Percentiles rank a stretch among this genome's conserved stretches.
phyloP scores from a whole-genome alignment of 2,797 vertebrate species.

The Chloroceryle inda region DNA sequence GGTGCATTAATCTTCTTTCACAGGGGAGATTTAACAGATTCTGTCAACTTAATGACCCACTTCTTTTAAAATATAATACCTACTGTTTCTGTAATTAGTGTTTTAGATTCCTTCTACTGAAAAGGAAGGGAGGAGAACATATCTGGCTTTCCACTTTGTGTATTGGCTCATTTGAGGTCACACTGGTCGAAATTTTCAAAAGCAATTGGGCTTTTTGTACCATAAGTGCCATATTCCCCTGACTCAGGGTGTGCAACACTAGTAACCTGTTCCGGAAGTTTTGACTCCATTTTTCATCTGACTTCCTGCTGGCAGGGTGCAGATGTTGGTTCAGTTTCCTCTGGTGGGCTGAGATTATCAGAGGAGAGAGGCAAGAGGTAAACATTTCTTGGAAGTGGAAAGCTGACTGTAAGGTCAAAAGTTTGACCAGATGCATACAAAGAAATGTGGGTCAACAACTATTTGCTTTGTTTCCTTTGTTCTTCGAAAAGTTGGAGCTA shows the following conservation, averaged over 20 bases:
- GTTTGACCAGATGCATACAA: not conserved
- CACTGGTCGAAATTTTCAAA: not conserved
- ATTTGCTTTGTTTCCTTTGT: not conserved
- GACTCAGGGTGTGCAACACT: not conserved
- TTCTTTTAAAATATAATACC: not conserved
- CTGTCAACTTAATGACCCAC: not conserved
- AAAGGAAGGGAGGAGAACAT: not conserved
- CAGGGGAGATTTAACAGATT: not conserved
- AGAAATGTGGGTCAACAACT: not conserved
- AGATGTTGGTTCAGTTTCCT: not conserved
- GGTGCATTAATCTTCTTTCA: not conserved
- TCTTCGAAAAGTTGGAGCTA: not conserved
- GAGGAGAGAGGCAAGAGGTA: not conserved
- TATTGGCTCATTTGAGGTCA: not conserved
- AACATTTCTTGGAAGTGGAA: not conserved
- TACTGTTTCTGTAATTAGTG: not conserved
- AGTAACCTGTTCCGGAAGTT: not conserved
- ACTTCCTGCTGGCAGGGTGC: not conserved
- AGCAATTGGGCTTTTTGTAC: not conserved
- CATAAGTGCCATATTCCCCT: accelerated
- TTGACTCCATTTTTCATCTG: not conserved
- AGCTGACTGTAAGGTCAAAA: not conserved
- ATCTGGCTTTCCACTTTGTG: not conserved
- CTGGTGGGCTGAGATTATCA: not conserved
- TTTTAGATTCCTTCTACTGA: not conserved